These are phyloP conservation scores for Chrysochloris asiatica DNA, from an alignment of 2,113 vertebrate genomes.

Conservation along the genomic window DNA sequence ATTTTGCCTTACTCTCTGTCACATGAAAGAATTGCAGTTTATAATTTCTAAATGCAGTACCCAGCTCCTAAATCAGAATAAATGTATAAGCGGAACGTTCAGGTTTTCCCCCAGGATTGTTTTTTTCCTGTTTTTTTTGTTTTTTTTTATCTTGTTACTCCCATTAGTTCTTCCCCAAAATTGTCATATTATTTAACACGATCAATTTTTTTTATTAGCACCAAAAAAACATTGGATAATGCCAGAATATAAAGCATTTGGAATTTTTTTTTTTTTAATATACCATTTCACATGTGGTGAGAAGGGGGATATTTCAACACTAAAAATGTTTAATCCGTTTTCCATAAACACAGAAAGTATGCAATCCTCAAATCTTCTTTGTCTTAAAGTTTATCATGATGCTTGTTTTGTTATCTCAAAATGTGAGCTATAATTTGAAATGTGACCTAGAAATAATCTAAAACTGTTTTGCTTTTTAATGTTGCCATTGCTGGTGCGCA, in stretches of 20 bases:
- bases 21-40: background rate
- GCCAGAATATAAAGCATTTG: background rate
- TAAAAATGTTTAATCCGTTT: background rate
- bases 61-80: background rate
- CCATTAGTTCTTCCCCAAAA: background rate
- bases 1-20: background rate
- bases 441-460: background rate
- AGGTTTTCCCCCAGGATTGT: background rate
- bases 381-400: background rate
- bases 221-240: background rate
- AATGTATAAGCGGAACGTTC: background rate
- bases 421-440: background rate
- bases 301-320: background rate
- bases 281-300: background rate
- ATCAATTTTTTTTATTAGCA: slow-evolving; percentile 11
- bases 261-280: no score
- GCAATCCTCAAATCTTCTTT: background rate
- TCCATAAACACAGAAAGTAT: background rate
- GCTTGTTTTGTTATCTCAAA: background rate
- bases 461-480: background rate
- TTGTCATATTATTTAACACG: background rate
- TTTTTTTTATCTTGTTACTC: slow-evolving; percentile 3
- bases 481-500: fast-evolving
- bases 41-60: background rate
- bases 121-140: no score